Conservation (phyloP, 2,797 vertebrate species). For the Clangula hyemalis region DNA sequence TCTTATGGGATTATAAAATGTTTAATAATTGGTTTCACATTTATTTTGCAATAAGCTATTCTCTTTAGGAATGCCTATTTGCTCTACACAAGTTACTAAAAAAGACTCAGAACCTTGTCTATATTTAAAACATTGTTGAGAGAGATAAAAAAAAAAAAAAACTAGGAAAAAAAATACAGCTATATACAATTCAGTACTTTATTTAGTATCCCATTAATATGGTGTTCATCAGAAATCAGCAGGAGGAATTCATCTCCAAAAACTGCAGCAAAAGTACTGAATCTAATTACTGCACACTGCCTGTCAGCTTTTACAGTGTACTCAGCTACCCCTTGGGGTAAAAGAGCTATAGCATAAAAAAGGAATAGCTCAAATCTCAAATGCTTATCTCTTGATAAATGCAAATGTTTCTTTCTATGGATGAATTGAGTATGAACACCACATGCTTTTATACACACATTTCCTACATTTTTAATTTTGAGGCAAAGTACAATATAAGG, state of each 20-base stretch:
- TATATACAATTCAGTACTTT: not conserved
- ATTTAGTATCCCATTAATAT: constrained; percentile 13
- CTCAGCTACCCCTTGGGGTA: not conserved
- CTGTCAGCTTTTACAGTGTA: not conserved
- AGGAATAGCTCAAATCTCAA: not conserved
- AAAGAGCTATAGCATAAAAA: not conserved
- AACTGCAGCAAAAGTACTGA: not conserved
- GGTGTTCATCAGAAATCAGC: constrained; percentile 17
- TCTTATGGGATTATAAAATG: not conserved
- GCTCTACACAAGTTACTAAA: not conserved
- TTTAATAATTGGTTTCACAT: not conserved
- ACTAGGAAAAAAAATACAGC: not conserved
- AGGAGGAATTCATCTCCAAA: constrained; percentile 29
- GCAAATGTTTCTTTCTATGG: not conserved
- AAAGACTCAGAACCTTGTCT: not conserved
- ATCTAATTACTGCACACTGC: not conserved
- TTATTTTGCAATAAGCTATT: not conserved
- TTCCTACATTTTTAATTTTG: not conserved
- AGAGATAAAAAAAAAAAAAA: not conserved
- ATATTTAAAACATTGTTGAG: constrained; percentile 8
- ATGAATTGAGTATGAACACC: not conserved
- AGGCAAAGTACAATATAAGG: not conserved
- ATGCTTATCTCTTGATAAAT: not conserved
- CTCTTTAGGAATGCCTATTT: not conserved
- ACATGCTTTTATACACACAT: not conserved